Percentiles rank a stretch among this genome's conserved stretches.
Conservation (phyloP, 1,140 invertebrate genomes). For the Bombus fervidus region DNA sequence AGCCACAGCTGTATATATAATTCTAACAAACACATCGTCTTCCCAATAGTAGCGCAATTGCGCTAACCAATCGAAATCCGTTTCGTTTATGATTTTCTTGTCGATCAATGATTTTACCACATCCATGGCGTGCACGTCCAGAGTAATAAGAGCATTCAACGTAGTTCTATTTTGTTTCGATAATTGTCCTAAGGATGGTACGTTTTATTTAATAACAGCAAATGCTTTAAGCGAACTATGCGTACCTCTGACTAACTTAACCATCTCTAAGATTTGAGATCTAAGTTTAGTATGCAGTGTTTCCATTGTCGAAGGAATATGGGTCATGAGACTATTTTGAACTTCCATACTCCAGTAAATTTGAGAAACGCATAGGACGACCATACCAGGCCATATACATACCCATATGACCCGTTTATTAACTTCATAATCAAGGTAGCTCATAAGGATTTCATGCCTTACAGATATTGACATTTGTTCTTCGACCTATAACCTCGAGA, state of each 20-base stretch:
- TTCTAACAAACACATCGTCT: conserved; percentile 90
- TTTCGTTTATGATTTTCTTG: conserved; percentile 87
- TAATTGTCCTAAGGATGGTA: conserved; percentile 82
- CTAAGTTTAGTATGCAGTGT: conserved; percentile 83
- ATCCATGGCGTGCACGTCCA: conserved; percentile 96
- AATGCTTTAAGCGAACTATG: neutral
- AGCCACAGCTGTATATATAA: conserved; percentile 92
- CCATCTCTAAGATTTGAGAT: conserved; percentile 86
- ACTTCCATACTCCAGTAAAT: conserved; percentile 94
- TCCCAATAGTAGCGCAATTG: conserved; percentile 97
- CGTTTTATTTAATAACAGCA: neutral
- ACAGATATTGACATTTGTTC: conserved; percentile 91
- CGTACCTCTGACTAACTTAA: conserved; percentile 79
- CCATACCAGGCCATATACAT: conserved; percentile 93
- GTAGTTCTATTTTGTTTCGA: conserved; percentile 89
- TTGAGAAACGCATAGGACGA: conserved; percentile 93
- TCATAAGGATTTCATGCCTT: conserved; percentile 87
- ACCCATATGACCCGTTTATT: conserved; percentile 89
- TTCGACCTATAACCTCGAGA: conserved; percentile 85
- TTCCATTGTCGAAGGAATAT: conserved; percentile 82
- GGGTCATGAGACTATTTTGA: conserved; percentile 86
- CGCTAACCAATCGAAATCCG: conserved; percentile 95
- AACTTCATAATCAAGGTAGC: conserved; percentile 87
- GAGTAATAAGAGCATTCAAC: conserved; percentile 93
- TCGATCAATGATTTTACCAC: conserved; percentile 90